Evolutionary conservation across 2,113 vertebrate species (phyloP).

Genomic region (Barbus barbus): DNA sequence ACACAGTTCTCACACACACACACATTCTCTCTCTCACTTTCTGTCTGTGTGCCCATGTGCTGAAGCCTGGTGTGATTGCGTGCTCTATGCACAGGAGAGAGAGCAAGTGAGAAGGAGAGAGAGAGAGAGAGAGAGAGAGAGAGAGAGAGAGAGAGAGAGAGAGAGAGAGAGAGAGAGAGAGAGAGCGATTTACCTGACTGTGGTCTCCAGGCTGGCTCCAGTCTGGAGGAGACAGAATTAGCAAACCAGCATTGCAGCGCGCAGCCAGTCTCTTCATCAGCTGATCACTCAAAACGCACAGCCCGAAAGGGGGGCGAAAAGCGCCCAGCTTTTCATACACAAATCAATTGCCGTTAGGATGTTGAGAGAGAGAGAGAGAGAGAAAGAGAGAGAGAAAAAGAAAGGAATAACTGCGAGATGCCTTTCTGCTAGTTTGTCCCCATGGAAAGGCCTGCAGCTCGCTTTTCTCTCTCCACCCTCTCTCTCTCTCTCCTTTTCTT

Average conservation of each 20-base stretch:
- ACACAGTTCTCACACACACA: constrained; percentile 64
- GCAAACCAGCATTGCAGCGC: constrained; percentile 99
- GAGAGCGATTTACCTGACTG: constrained; percentile 92
- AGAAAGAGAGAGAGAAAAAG: constrained; percentile 25
- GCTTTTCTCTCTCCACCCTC: constrained; percentile 62
- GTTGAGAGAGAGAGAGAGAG: constrained; percentile 68
- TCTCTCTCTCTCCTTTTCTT: constrained; percentile 12
- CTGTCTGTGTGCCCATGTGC: constrained; percentile 85
- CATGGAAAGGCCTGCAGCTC: constrained; percentile 88
- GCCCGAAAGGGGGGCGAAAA: constrained; percentile 86
- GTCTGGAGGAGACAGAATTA: constrained; percentile 99
- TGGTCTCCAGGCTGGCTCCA: constrained; percentile 94
- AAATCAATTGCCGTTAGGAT: constrained; percentile 92
- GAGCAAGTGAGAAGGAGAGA: constrained; percentile 75
- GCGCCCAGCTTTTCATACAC: constrained; percentile 98
- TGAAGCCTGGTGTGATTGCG: constrained; percentile 88
- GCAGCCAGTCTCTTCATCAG: constrained; percentile 99
- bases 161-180: constrained; percentile 56
- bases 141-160: constrained; percentile 35
- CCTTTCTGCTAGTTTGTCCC: constrained; percentile 90
- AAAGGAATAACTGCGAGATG: constrained; percentile 73
- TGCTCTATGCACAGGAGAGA: constrained; percentile 65
- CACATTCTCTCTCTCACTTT: constrained; percentile 55
- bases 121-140: not conserved
- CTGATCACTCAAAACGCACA: constrained; percentile 97